Percentiles rank a stretch among this genome's conserved stretches.
Conservation (phyloP, 1,140 invertebrate genomes). For the Lasioglossum baleicum region DNA sequence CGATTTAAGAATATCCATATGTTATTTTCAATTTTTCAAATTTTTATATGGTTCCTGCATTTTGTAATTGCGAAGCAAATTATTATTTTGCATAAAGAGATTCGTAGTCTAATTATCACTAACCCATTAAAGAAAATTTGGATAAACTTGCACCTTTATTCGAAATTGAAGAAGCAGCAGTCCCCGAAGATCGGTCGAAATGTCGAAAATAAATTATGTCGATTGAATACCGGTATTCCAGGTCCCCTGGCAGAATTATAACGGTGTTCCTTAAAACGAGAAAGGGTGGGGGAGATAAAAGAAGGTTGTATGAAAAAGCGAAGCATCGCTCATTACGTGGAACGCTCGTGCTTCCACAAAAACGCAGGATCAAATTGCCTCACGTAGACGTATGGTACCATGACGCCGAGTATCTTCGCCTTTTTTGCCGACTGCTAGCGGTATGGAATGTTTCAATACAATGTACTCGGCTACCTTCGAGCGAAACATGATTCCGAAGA, state of each 20-base stretch:
- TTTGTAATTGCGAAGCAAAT: too few species aligned
- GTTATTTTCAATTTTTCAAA: too few species aligned
- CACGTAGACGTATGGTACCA: slow-evolving; percentile 43
- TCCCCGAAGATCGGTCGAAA: not conserved
- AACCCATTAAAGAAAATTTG: too few species aligned
- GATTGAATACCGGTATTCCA: slow-evolving; percentile 47
- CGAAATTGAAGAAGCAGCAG: too few species aligned
- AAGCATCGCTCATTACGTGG: slow-evolving; percentile 58
- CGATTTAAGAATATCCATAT: too few species aligned
- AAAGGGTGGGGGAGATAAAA: slow-evolving; percentile 16
- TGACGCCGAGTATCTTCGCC: slow-evolving; percentile 22
- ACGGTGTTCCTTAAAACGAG: slow-evolving; percentile 42
- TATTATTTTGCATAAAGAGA: too few species aligned
- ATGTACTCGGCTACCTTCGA: slow-evolving; percentile 2
- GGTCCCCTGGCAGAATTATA: slow-evolving; percentile 27
- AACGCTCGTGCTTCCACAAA: slow-evolving; percentile 57
- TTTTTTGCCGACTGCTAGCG: slow-evolving; percentile 30
- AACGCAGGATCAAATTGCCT: slow-evolving; percentile 55
- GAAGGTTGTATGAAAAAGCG: slow-evolving; percentile 26
- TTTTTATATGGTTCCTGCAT: too few species aligned
- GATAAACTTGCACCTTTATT: too few species aligned
- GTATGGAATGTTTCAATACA: slow-evolving; percentile 55
- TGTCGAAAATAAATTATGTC: slow-evolving; percentile 28
- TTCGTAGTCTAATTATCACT: too few species aligned
- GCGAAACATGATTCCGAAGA: slow-evolving; percentile 7